Conservation (phyloP, 2,797 vertebrate species). For the Sylvilagus floridanus region DNA sequence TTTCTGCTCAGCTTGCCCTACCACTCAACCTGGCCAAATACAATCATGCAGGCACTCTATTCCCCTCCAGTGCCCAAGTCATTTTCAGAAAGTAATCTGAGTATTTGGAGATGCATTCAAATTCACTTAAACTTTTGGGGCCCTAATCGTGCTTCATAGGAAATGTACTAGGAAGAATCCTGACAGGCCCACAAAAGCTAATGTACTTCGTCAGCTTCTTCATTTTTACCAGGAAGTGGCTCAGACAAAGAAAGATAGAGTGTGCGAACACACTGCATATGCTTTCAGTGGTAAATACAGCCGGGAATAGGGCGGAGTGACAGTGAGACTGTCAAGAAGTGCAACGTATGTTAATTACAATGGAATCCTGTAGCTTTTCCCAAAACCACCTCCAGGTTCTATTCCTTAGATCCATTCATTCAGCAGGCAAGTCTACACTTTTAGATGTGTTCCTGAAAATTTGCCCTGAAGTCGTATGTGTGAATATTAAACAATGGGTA, state of each 20-base stretch:
- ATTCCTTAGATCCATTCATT: background rate
- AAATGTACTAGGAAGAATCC: background rate
- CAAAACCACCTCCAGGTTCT: background rate
- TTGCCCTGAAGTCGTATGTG: background rate
- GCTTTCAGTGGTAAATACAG: background rate
- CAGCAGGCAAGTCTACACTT: background rate
- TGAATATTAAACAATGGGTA: background rate
- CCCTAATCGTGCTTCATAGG: background rate
- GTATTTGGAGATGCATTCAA: slow-evolving; percentile 51
- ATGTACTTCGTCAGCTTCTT: background rate
- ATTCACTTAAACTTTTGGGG: slow-evolving; percentile 48
- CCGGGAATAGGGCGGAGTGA: background rate
- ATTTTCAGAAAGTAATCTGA: slow-evolving; percentile 55
- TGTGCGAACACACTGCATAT: accelerated
- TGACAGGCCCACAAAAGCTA: background rate
- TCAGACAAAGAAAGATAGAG: background rate
- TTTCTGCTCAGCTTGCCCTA: slow-evolving; percentile 1
- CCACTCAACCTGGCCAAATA: slow-evolving; percentile 24
- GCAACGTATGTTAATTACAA: background rate
- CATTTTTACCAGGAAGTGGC: background rate
- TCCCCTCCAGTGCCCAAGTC: background rate
- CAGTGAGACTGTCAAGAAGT: background rate
- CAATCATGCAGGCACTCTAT: background rate
- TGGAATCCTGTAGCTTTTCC: background rate
- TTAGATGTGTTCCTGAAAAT: background rate